A percentile compares a stretch with the other conserved stretches of the same genome.
Conservation (phyloP, 2,113 vertebrate genomes). For the Chamaetylas fuelleborni region DNA sequence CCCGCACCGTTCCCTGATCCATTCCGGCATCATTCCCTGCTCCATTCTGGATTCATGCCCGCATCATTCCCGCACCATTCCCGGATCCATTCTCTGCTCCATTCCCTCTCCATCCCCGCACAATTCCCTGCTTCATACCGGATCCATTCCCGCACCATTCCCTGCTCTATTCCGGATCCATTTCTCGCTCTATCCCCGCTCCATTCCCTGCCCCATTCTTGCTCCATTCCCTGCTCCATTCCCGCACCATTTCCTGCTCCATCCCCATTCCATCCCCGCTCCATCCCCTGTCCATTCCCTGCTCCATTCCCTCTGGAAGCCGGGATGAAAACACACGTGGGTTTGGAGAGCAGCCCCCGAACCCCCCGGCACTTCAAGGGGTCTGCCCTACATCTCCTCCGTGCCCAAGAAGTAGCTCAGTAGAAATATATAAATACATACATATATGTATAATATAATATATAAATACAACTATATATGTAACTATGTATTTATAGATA, state of each 20-base stretch:
- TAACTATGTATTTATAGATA: not conserved
- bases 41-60: not conserved
- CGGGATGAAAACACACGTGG: not conserved
- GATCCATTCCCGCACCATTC: fast-evolving
- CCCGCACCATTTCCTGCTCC: not conserved
- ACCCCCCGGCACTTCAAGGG: not conserved
- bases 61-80: no score
- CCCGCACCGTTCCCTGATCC: not conserved
- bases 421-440: not conserved
- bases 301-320: not conserved
- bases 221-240: no score
- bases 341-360: not conserved
- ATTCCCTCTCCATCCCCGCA: no score
- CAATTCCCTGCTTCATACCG: not conserved
- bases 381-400: not conserved
- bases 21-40: not conserved
- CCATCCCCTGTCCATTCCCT: not conserved
- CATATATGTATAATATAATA: no score
- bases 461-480: no score
- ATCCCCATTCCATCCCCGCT: fast-evolving
- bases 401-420: not conserved
- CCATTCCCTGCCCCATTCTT: not conserved
- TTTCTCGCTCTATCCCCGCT: not conserved
- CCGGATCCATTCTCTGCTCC: no score
- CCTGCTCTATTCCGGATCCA: no score